phyloP scores from a whole-genome alignment of 2,888 invertebrate genomes.

The Pinctada fucata region DNA sequence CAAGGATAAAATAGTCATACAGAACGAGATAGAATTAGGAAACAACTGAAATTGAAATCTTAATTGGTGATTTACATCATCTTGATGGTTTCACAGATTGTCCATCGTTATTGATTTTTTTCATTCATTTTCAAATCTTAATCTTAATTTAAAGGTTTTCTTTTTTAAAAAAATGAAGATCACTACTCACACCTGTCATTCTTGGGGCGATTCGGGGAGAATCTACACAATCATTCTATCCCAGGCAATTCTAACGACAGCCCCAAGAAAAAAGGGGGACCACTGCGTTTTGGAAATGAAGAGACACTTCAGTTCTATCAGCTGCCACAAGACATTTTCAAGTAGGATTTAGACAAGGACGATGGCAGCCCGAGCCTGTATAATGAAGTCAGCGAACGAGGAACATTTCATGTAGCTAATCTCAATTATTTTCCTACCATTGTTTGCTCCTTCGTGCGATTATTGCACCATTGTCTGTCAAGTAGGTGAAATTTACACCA shows the following conservation, averaged over 20 bases:
- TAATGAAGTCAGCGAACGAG: background rate
- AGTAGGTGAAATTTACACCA: constrained; percentile 1
- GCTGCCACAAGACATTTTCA: constrained; percentile 41
- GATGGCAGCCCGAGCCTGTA: background rate
- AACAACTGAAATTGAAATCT: too few species aligned
- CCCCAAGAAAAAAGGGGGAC: background rate
- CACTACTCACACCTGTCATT: too few species aligned
- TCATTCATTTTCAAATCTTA: too few species aligned
- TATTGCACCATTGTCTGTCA: background rate
- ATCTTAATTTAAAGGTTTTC: too few species aligned
- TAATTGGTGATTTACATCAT: too few species aligned
- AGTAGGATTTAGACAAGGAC: constrained; percentile 34
- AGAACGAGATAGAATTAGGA: too few species aligned
- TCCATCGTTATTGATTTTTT: too few species aligned
- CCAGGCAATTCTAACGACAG: background rate
- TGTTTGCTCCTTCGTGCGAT: background rate
- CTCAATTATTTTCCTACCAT: background rate
- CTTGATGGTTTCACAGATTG: too few species aligned
- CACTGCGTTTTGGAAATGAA: constrained; percentile 7
- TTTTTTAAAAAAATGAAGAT: too few species aligned
- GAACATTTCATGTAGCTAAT: constrained; percentile 1
- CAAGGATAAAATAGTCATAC: too few species aligned
- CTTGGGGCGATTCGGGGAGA: too few species aligned
- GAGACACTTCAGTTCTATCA: constrained; percentile 35
- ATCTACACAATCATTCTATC: too few species aligned